Conservation (phyloP, 2,888 invertebrate genomes). For the Pollenia labialis region DNA sequence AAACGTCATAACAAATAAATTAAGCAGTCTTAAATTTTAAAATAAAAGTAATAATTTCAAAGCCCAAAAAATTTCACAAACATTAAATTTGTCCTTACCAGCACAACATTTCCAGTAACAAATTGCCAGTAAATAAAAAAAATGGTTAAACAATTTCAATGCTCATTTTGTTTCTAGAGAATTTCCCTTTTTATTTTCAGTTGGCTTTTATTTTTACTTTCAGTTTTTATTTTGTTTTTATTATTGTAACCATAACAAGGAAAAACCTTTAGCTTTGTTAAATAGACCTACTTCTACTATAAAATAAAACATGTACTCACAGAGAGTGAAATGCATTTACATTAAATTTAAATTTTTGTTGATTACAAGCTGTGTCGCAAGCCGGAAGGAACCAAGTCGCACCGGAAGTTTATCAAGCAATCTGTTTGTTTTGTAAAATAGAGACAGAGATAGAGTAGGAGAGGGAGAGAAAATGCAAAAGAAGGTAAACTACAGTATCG, state of each 20-base stretch:
- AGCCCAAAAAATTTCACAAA: neutral
- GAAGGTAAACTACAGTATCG: neutral
- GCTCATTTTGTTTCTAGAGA: neutral
- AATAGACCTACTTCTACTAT: conserved; percentile 8
- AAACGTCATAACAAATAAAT: neutral
- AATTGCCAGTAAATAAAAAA: neutral
- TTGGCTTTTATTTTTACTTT: neutral
- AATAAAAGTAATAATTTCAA: neutral
- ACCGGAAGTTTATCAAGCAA: conserved; percentile 73
- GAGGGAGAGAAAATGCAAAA: neutral
- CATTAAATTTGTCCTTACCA: conserved; percentile 9
- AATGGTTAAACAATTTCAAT: conserved; percentile 37
- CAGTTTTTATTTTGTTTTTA: conserved; percentile 1
- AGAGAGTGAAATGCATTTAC: conserved; percentile 48
- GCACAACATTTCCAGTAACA: neutral
- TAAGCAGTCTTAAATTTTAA: neutral
- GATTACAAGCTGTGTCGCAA: conserved; percentile 68
- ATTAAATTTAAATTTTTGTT: conserved; percentile 51
- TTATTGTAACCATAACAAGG: neutral
- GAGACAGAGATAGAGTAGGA: neutral
- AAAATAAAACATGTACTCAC: neutral
- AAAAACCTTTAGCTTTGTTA: neutral
- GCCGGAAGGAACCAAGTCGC: conserved; percentile 72
- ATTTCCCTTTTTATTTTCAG: conserved; percentile 24
- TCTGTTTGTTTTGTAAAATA: conserved; percentile 64